Base-by-base conservation (phyloP, 2,797 vertebrate genomes). In the Hypotaenidia okinawae region DNA sequence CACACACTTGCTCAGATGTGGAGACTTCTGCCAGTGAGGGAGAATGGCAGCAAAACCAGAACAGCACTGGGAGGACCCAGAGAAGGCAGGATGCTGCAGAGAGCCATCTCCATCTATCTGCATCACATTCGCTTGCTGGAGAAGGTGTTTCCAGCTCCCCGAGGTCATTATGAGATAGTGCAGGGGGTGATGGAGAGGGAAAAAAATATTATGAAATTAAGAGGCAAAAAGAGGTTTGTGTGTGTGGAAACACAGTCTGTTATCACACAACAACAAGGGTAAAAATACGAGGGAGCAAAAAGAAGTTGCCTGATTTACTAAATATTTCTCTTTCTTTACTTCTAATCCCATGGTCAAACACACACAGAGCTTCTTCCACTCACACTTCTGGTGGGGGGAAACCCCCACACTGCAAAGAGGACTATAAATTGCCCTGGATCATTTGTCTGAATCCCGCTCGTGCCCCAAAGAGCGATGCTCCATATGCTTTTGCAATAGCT, bases 401-500 rank as follows among this genome's bases (percentile, higher is more conserved):
- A 63, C 64, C 5, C 49, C 41, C 83, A 66, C 37, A 8, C 39
- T 54, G 87, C 69, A 85, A 22, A 87, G 84, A 86, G 67, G 59
- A 62, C 45, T 21, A 84, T 87, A 93, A 96, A 94, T 90, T 18
- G 19, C 49, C 24, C 45, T 4, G 52, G 67, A 67, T 82, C 74
- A 55, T 95, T 80, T 85, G 85, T 94, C 83, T 93, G 89, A 66
- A 6, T 23, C 41, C 66, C 17, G 73, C 89, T 75, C n/a, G 86
- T 79, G 93, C 89, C 87, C 73, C 5, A 33, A 28, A 32, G 62
- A 35, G 22, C 84, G 87, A 80, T 4, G 22, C 78, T 95, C 90
- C 94, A 96, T 45, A 70, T 96, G 95, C 94, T 96, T 96, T 95
- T 96, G 83, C 87, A 94, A 94, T 96, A 62, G 87, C 79, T 69